A percentile compares a stretch with the other conserved stretches of the same genome.
phyloP scores from a whole-genome alignment of 2,888 invertebrate genomes.

The Mythimna pallens region DNA sequence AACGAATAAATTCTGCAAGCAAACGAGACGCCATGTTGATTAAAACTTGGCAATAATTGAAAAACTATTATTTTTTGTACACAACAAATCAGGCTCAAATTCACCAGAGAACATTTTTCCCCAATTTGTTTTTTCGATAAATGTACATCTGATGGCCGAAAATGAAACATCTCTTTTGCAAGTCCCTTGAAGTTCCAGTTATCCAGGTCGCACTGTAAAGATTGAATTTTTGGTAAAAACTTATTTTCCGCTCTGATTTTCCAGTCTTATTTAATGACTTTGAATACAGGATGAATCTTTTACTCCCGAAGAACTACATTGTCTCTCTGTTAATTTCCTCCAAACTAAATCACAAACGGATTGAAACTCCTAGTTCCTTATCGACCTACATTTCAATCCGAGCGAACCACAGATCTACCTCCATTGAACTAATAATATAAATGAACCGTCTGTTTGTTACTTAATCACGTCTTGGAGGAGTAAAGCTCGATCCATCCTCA shows the following conservation, averaged over 20 bases:
- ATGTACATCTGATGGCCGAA: too few relatives aligned
- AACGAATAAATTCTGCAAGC: too few relatives aligned
- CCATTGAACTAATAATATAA: constrained; percentile 55
- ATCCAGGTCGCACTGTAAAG: too few relatives aligned
- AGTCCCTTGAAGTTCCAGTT: too few relatives aligned
- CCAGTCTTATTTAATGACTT: background rate
- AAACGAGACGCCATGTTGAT: too few relatives aligned
- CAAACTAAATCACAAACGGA: constrained; percentile 32
- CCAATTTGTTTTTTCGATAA: too few relatives aligned
- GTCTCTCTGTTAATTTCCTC: constrained; percentile 22
- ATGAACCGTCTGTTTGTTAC: constrained; percentile 55
- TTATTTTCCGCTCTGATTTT: background rate
- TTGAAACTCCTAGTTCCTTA: constrained; percentile 36
- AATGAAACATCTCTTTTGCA: too few relatives aligned
- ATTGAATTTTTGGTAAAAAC: too few relatives aligned
- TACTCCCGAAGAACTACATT: background rate
- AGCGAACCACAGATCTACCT: constrained; percentile 40
- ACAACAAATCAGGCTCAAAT: too few relatives aligned
- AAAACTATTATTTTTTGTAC: too few relatives aligned
- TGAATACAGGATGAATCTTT: background rate
- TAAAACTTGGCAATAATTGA: too few relatives aligned
- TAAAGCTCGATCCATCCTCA: constrained; percentile 52
- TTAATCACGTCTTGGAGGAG: constrained; percentile 59
- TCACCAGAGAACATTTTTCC: too few relatives aligned
- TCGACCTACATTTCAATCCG: constrained; percentile 45